A percentile compares a stretch with the other conserved stretches of the same genome.
Conservation (phyloP, 1,140 invertebrate species). For the Drosophila azteca region DNA sequence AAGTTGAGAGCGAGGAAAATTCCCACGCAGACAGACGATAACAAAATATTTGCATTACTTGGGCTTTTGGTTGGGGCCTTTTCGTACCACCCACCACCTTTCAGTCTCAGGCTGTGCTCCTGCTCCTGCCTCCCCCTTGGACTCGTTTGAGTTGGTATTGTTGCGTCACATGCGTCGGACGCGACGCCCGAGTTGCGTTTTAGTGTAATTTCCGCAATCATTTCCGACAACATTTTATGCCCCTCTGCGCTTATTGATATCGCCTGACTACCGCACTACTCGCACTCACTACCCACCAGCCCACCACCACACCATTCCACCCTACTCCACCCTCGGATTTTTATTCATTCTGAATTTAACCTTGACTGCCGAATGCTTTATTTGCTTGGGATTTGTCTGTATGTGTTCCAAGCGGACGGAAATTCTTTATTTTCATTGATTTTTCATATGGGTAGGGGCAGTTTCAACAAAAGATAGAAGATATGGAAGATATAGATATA, state of each 20-base stretch:
- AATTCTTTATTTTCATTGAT: neutral
- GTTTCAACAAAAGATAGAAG: too few relatives aligned
- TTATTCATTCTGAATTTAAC: constrained; percentile 26
- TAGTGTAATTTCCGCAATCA: constrained; percentile 79
- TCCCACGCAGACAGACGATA: constrained; percentile 11
- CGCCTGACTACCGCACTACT: constrained; percentile 8
- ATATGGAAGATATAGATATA: too few relatives aligned
- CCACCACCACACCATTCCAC: too few relatives aligned
- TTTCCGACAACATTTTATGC: constrained; percentile 77
- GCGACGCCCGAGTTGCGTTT: constrained; percentile 50
- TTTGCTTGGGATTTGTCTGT: too few relatives aligned
- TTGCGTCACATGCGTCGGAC: constrained; percentile 10
- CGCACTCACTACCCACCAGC: too few relatives aligned
- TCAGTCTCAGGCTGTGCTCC: neutral
- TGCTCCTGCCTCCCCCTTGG: neutral
- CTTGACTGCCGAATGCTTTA: constrained; percentile 25
- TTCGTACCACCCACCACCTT: neutral
- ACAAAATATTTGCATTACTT: constrained; percentile 60
- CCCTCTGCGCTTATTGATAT: constrained; percentile 47
- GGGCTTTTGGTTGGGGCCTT: constrained; percentile 7
- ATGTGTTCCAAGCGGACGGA: too few relatives aligned
- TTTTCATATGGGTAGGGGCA: neutral
- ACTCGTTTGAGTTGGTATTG: too few relatives aligned
- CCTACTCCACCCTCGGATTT: too few relatives aligned
- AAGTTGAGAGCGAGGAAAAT: neutral